Conservation (phyloP, 1,140 invertebrate species). For the Armadillidium nasatum region DNA sequence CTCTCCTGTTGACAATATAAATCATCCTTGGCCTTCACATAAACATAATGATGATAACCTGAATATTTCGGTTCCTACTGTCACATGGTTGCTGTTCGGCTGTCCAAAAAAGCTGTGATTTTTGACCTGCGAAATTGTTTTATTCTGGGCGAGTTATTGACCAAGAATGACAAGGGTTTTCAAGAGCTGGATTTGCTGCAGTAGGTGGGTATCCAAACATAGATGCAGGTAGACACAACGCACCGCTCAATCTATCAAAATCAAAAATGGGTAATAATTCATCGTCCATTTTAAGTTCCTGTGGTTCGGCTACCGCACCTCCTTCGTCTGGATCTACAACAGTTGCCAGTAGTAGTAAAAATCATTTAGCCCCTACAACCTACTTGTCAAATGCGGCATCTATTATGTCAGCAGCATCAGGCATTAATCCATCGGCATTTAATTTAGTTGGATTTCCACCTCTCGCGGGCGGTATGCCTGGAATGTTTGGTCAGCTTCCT, state of each 20-base stretch:
- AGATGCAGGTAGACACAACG: not conserved
- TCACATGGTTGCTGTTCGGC: not conserved
- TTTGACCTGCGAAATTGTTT: not conserved
- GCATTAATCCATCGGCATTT: not conserved
- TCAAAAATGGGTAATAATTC: not conserved
- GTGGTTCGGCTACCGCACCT: not conserved
- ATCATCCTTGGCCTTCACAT: too few relatives aligned
- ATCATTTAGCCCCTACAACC: not conserved
- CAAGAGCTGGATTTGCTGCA: not conserved
- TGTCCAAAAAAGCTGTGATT: not conserved
- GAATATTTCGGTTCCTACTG: too few relatives aligned
- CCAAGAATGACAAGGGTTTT: not conserved
- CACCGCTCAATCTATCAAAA: not conserved
- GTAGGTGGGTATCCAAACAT: not conserved
- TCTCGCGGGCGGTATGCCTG: not conserved
- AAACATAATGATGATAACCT: not conserved
- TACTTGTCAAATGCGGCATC: not conserved
- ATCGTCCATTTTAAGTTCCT: not conserved
- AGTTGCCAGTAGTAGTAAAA: not conserved
- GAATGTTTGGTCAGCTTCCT: not conserved
- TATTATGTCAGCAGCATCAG: not conserved
- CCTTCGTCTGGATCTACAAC: not conserved
- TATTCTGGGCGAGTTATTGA: not conserved
- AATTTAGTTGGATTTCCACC: not conserved
- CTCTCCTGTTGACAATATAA: too few relatives aligned